A percentile compares a stretch with the other conserved stretches of the same genome.
Conservation (phyloP, 2,888 invertebrate genomes). For the Antitype chi region DNA sequence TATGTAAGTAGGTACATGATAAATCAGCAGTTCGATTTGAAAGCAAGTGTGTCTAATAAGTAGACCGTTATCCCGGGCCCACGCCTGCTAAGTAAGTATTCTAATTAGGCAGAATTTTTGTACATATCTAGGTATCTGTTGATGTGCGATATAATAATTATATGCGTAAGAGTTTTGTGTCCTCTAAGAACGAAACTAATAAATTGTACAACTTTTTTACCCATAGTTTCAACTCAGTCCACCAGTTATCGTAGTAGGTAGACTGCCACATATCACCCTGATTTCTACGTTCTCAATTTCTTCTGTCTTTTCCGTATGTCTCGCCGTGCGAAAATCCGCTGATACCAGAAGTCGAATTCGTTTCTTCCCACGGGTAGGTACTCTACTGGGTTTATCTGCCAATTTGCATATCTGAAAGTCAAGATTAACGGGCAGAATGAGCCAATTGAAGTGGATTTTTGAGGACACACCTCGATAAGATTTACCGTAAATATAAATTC, state of each 20-base stretch:
- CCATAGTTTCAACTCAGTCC: neutral
- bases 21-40: slow-evolving; percentile 77
- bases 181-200: neutral
- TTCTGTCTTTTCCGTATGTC: neutral
- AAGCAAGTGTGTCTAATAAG: slow-evolving; percentile 77
- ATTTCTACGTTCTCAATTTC: neutral
- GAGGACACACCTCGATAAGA: slow-evolving; percentile 13
- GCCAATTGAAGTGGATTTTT: slow-evolving; percentile 16
- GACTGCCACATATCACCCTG: neutral
- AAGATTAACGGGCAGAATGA: slow-evolving; percentile 16
- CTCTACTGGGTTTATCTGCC: neutral
- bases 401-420: slow-evolving; percentile 26
- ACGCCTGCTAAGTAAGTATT: slow-evolving; percentile 77
- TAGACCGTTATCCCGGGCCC: slow-evolving; percentile 82
- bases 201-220: neutral
- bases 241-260: neutral
- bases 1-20: slow-evolving; percentile 72
- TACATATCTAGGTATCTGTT: neutral
- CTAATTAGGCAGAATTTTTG: slow-evolving; percentile 75
- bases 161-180: neutral
- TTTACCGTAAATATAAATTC: slow-evolving; percentile 41
- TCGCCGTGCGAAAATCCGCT: neutral
- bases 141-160: no score
- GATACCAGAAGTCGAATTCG: neutral
- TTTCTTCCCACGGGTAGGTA: slow-evolving; percentile 14